phyloP scores from a whole-genome alignment of 2,113 vertebrate genomes.

The Seriola quinqueradiata region DNA sequence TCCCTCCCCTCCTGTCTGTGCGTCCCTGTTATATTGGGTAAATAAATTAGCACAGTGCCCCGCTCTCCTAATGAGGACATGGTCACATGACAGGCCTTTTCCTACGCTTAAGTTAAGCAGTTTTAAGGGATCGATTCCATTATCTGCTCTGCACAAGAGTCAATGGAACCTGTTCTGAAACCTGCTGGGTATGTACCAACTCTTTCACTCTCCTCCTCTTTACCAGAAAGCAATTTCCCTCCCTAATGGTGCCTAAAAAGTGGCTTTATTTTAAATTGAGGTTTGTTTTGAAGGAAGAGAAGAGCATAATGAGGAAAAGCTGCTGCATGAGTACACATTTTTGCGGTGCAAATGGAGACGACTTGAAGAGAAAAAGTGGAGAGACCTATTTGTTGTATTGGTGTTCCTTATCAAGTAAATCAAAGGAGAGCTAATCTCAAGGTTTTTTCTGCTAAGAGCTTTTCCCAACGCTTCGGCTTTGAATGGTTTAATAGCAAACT shows the following conservation, averaged over 20 bases:
- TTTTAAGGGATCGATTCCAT: constrained; percentile 70
- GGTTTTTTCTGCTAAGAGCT: constrained; percentile 24
- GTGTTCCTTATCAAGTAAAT: constrained; percentile 42
- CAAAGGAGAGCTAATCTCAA: constrained; percentile 36
- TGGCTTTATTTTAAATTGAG: constrained; percentile 29
- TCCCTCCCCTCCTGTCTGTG: constrained; percentile 20
- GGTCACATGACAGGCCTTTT: constrained; percentile 76
- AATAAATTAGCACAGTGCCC: constrained; percentile 76
- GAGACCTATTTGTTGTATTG: constrained; percentile 44
- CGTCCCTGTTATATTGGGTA: constrained; percentile 64
- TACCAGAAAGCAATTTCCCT: constrained; percentile 26
- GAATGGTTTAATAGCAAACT: constrained; percentile 46
- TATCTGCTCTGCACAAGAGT: constrained; percentile 65
- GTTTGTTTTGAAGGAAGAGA: constrained; percentile 37
- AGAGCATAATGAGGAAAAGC: constrained; percentile 27
- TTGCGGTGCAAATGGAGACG: constrained; percentile 38
- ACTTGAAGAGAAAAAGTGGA: constrained; percentile 17
- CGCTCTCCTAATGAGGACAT: constrained; percentile 69
- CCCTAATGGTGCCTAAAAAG: constrained; percentile 34
- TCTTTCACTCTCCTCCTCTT: constrained; percentile 17
- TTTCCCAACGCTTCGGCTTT: constrained; percentile 30
- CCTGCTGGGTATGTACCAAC: constrained; percentile 72
- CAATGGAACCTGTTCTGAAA: constrained; percentile 73
- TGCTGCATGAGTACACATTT: constrained; percentile 29
- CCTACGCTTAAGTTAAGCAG: constrained; percentile 77